Base-by-base conservation (phyloP, 1,140 invertebrate genomes). In the Cydia splendana region DNA sequence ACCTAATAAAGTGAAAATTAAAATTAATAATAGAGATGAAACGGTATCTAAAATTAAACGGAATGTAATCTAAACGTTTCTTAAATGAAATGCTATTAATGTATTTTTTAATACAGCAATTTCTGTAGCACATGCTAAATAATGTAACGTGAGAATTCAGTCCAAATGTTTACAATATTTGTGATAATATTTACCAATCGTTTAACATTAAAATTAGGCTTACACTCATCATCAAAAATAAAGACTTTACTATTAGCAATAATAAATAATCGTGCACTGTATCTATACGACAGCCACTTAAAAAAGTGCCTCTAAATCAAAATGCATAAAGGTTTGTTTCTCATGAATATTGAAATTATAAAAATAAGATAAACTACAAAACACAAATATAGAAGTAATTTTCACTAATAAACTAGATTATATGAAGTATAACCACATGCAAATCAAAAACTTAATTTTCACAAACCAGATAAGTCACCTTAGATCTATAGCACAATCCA, bases 141-240 rank as follows among this genome's bases (percentile, higher is more conserved):
- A 51, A 75, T 34, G 53, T 71, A 77, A 75, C 81, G 74, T 82
- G 79, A 81, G 80, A 79, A 81, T 78, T 84, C 85, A 89, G 89
- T 91, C 89, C 90, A 91, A 78, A 82, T 83, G 81, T 91, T 91
- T 90, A 87, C 86, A 87, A 83, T 84, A 81, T 90, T 89, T 91
- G 89, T 91, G 88, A 90, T 90, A 90, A 85, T 82, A 87, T 85
- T 86, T 84, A 81, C 78, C 79, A 79, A 80, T 82, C 76, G 78
- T 82, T 81, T 76, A 80, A 83, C 80, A 88, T 83, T 81, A 77
- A 85, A 82, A 83, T 85, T 88, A 87, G 85, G 86, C 89, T 89
- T 88, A 86, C 78, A 82, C 84, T 86, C 79, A 85, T 78, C 76
- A 67, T 57, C 15, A 62, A 77, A 77, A 71, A n/a, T 77, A 67